A percentile compares a stretch with the other conserved stretches of the same genome.
phyloP scores from a whole-genome alignment of 1,140 invertebrate species.

The Drosophila littoralis region DNA sequence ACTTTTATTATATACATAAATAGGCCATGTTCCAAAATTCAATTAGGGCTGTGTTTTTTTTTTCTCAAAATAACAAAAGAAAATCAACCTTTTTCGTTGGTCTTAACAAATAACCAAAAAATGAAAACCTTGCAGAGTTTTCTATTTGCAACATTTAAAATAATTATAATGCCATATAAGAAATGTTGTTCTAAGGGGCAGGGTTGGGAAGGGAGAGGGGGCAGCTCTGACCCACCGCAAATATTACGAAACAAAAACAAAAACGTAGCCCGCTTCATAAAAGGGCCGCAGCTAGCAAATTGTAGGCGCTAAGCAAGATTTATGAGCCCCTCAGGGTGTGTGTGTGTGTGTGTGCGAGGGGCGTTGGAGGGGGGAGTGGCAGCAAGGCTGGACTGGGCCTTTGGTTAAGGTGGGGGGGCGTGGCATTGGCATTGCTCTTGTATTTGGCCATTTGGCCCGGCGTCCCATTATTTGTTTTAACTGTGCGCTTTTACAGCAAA shows the following conservation, averaged over 20 bases:
- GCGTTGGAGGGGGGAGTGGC: background rate
- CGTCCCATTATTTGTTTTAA: constrained; percentile 46
- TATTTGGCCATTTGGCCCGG: constrained; percentile 56
- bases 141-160: constrained; percentile 60
- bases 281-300: constrained; percentile 39
- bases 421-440: constrained; percentile 56
- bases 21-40: background rate
- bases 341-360: background rate
- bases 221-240: constrained; percentile 45
- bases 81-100: background rate
- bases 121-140: constrained; percentile 24
- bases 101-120: background rate
- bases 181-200: constrained; percentile 6
- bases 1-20: background rate
- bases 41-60: background rate
- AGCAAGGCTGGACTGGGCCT: too few species aligned
- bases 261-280: constrained; percentile 1
- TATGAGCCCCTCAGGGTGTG: constrained; percentile 57
- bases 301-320: constrained; percentile 75
- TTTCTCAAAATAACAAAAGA: background rate
- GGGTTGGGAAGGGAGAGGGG: background rate
- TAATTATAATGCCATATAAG: constrained; percentile 75
- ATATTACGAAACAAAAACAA: constrained; percentile 47
- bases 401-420: constrained; percentile 8
- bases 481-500: constrained; percentile 49